A percentile compares a stretch with the other conserved stretches of the same genome.
Conservation (phyloP, 2,888 invertebrate species). For the Drosophila quasianomalipes region DNA sequence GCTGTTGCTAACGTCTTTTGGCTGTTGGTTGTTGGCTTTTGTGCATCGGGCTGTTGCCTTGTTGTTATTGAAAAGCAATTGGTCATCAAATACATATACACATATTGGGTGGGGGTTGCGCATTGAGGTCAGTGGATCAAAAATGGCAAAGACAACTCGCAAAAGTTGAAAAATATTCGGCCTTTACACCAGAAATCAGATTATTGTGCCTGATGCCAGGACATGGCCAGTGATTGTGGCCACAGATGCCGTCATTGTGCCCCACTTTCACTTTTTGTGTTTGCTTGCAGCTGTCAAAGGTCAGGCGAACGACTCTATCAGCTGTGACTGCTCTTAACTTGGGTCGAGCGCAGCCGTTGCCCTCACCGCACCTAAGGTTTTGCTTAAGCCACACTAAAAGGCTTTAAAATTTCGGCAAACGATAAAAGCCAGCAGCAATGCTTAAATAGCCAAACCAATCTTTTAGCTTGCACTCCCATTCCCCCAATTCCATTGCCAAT, state of each 20-base stretch:
- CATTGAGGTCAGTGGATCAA: constrained; percentile 75
- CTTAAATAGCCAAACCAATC: constrained; percentile 41
- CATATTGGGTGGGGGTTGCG: constrained; percentile 12
- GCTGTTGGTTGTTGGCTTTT: constrained; percentile 64
- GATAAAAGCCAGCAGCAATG: constrained; percentile 32
- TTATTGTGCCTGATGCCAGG: constrained; percentile 2
- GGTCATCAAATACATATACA: constrained; percentile 70
- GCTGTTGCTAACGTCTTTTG: constrained; percentile 21
- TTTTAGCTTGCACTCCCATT: constrained; percentile 23
- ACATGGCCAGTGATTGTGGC: constrained; percentile 5
- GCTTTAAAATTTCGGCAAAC: constrained; percentile 39
- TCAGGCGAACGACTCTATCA: constrained; percentile 38
- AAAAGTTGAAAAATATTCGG: constrained; percentile 56
- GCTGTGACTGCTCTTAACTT: constrained; percentile 35
- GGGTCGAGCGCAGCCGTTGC: constrained; percentile 7
- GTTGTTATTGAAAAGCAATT: constrained; percentile 72
- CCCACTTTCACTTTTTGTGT: constrained; percentile 57
- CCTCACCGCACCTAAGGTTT: constrained; percentile 16
- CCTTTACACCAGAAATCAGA: constrained; percentile 9
- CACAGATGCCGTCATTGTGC: constrained; percentile 37
- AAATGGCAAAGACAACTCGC: constrained; percentile 65
- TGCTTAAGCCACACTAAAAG: constrained; percentile 41
- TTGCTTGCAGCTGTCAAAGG: constrained; percentile 45
- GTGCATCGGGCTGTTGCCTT: constrained; percentile 27
- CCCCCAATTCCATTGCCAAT: constrained; percentile 26